Evolutionary conservation across 2,113 vertebrate genomes (phyloP).

Genomic region (Suncus etruscus): DNA sequence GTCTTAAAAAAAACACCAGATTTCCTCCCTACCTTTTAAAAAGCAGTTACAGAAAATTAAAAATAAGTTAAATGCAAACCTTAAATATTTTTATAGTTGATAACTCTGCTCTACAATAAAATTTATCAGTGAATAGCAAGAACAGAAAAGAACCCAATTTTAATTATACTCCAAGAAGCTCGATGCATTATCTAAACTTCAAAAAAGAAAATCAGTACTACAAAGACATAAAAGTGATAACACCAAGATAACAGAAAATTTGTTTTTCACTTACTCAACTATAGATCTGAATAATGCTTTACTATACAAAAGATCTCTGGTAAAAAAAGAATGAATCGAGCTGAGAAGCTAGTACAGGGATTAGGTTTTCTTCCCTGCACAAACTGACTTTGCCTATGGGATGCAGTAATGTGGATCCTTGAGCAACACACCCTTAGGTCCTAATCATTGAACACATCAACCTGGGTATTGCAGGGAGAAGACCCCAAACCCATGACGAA

Average conservation of each 20-base stretch:
- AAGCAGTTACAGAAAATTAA: constrained; percentile 26
- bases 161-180: constrained; percentile 48
- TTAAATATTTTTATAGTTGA: constrained; percentile 4
- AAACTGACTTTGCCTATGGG: too few relatives aligned
- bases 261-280: constrained; percentile 12
- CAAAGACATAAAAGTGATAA: constrained; percentile 28
- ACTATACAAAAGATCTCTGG: background rate
- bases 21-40: background rate
- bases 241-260: constrained; percentile 42
- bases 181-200: constrained; percentile 52
- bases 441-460: too few relatives aligned
- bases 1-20: constrained; percentile 24
- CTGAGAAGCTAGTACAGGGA: too few relatives aligned
- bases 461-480: too few relatives aligned
- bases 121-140: background rate
- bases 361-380: too few relatives aligned
- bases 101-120: constrained; percentile 24
- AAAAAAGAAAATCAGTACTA: constrained; percentile 9
- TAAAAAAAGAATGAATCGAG: background rate
- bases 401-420: too few relatives aligned
- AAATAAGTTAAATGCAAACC: background rate
- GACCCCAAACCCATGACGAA: too few relatives aligned
- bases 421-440: too few relatives aligned
- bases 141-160: constrained; percentile 35
- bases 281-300: background rate